Evolutionary conservation across 2,797 vertebrate genomes (phyloP).

Genomic region (Pelodytes ibericus): DNA sequence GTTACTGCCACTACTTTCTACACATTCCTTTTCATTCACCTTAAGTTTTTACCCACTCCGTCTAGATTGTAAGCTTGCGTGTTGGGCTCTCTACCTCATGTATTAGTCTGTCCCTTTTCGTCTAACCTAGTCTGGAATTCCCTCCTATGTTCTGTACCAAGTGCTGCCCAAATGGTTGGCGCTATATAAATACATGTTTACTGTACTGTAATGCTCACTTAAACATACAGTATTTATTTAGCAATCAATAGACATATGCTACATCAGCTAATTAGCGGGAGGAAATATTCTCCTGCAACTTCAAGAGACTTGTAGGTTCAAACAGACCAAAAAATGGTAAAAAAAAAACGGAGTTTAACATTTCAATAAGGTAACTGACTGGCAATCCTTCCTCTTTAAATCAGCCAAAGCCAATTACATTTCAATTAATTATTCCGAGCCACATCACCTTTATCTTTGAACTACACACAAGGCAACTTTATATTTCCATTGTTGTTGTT

Average conservation of each 20-base stretch:
- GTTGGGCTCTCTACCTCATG: no score
- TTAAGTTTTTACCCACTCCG: no score
- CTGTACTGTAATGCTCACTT: neutral
- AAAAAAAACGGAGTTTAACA: neutral
- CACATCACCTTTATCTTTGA: neutral
- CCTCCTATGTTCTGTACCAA: no score
- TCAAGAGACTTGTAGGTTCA: neutral
- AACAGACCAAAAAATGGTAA: neutral
- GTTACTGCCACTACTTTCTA: no score
- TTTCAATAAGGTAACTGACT: constrained; percentile 8
- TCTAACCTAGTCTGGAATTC: no score
- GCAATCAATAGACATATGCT: neutral
- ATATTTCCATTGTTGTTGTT: neutral
- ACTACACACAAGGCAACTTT: neutral
- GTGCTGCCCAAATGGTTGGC: no score
- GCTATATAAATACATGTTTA: no score
- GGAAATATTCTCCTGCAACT: no score
- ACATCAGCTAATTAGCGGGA: neutral
- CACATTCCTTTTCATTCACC: no score
- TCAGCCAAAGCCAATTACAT: neutral
- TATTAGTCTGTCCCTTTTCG: no score
- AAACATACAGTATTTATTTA: no score
- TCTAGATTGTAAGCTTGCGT: no score
- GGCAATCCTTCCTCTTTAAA: neutral
- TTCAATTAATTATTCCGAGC: neutral